A percentile compares a stretch with the other conserved stretches of the same genome.
Conservation (phyloP, 2,797 vertebrate species). For the Oreochromis mossambicus region DNA sequence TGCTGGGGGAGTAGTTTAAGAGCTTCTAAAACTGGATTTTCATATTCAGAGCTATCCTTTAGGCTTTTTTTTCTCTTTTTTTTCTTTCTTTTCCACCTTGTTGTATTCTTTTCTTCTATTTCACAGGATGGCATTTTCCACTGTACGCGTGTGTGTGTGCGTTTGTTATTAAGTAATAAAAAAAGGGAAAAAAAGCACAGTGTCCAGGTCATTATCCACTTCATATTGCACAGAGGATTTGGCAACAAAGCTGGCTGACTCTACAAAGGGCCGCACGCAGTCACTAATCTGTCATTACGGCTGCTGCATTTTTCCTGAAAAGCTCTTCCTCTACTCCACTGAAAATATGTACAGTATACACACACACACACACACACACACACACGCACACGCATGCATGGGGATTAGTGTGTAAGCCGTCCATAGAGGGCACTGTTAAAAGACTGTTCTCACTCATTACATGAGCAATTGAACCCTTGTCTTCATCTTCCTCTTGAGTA, state of each 20-base stretch:
- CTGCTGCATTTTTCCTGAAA: constrained; percentile 45
- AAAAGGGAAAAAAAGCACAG: not conserved
- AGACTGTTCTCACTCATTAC: constrained; percentile 58
- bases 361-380: fast-evolving
- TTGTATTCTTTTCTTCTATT: not conserved
- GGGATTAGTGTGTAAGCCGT: constrained; percentile 60
- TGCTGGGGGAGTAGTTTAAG: constrained; percentile 12
- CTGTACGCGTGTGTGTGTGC: not conserved
- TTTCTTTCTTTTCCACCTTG: not conserved
- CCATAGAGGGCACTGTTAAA: constrained; percentile 48
- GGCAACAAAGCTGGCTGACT: constrained; percentile 38
- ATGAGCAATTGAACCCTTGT: constrained; percentile 39
- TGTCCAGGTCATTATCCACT: constrained; percentile 33
- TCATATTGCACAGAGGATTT: constrained; percentile 48
- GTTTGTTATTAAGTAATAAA: not conserved
- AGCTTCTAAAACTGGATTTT: constrained; percentile 24
- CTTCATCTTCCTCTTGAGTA: not conserved
- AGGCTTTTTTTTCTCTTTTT: not conserved
- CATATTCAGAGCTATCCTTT: not conserved
- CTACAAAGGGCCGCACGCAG: constrained; percentile 29
- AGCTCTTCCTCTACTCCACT: constrained; percentile 14
- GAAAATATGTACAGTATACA: constrained; percentile 2
- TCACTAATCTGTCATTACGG: constrained; percentile 54
- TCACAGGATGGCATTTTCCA: not conserved
- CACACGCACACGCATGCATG: constrained; percentile 13